phyloP scores from a whole-genome alignment of 2,113 vertebrate species.

The Lates calcarifer region DNA sequence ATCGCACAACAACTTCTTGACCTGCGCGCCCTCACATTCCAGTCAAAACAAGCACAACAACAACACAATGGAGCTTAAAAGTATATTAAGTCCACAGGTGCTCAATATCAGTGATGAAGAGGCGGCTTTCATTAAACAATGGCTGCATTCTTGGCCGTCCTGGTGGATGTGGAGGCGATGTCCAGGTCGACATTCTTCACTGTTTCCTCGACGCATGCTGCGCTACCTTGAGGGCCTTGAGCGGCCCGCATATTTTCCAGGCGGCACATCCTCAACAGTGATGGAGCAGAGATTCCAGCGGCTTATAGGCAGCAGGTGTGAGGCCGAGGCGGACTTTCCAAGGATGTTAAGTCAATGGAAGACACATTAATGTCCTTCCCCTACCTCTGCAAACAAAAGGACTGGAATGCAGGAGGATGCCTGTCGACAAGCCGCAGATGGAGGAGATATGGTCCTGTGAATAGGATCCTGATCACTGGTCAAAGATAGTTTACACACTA shows the following conservation, averaged over 20 bases:
- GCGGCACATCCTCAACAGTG: constrained; percentile 75
- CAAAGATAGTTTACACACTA: constrained; percentile 70
- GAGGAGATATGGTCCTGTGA: constrained; percentile 76
- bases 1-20: constrained; percentile 38
- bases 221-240: constrained; percentile 59
- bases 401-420: constrained; percentile 85
- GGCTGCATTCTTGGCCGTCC: constrained; percentile 79
- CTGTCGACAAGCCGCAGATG: constrained; percentile 77
- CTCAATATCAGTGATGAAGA: constrained; percentile 79
- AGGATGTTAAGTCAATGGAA: constrained; percentile 85
- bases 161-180: constrained; percentile 73
- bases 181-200: constrained; percentile 79
- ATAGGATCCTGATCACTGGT: constrained; percentile 76
- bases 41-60: constrained; percentile 70
- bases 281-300: constrained; percentile 68
- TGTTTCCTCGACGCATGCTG: constrained; percentile 79
- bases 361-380: constrained; percentile 82
- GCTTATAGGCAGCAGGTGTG: constrained; percentile 83
- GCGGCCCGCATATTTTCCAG: constrained; percentile 79
- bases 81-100: constrained; percentile 85
- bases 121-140: constrained; percentile 79
- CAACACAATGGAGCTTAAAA: constrained; percentile 68
- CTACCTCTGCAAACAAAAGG: constrained; percentile 83
- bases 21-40: constrained; percentile 42
- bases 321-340: constrained; percentile 81